A percentile compares a stretch with the other conserved stretches of the same genome.
Conservation (phyloP, 2,113 vertebrate genomes). For the Eptesicus fuscus region DNA sequence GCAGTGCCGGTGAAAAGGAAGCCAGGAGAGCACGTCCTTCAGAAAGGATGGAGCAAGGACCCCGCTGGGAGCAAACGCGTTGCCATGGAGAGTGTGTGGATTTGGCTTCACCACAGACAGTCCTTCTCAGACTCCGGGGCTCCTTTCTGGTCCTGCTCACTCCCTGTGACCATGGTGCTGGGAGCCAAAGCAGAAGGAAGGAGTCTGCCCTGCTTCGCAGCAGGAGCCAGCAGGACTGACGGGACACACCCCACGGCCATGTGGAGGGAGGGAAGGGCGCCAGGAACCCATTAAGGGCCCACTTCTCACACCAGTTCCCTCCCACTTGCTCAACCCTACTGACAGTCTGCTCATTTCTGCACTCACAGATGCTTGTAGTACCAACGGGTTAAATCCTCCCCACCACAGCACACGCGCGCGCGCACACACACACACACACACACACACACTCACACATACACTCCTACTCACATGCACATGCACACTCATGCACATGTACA, state of each 20-base stretch:
- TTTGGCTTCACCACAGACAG: not conserved
- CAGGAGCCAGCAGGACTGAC: rapidly evolving
- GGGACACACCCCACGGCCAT: rapidly evolving
- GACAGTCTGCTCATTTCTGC: not conserved
- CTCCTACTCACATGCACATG: too few relatives aligned
- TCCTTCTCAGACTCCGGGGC: not conserved
- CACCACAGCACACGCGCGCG: not conserved
- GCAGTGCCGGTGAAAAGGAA: rapidly evolving
- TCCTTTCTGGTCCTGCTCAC: not conserved
- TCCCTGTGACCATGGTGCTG: not conserved
- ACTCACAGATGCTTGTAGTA: not conserved
- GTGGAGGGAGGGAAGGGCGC: too few relatives aligned
- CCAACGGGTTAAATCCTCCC: not conserved
- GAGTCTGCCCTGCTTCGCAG: too few relatives aligned
- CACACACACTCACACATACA: too few relatives aligned
- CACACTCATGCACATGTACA: too few relatives aligned
- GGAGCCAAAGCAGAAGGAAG: rapidly evolving
- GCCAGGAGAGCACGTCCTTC: rapidly evolving
- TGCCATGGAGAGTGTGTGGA: not conserved
- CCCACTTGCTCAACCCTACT: not conserved
- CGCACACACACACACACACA: too few relatives aligned
- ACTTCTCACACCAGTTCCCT: rapidly evolving
- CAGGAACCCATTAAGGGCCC: rapidly evolving
- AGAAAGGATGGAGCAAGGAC: rapidly evolving
- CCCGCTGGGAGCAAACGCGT: rapidly evolving